Evolutionary conservation across 2,797 vertebrate species (phyloP), one percentile per base, ranked within the genome.

Genomic region (Oreortyx pictus): DNA sequence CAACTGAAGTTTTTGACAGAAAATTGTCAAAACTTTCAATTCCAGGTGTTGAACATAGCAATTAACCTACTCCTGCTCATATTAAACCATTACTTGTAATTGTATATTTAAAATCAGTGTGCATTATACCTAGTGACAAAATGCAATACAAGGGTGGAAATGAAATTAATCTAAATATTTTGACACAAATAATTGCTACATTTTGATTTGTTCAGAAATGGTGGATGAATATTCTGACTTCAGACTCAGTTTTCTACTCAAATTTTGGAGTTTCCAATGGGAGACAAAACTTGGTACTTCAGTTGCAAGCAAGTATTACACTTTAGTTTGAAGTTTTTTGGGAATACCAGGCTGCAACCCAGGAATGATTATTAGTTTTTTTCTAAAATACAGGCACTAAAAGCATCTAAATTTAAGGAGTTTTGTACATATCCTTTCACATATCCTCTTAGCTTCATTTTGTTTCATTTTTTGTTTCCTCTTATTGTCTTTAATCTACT

Each of bases 341-440:
- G 19, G 13, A 81, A 73, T 9, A 50, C 9, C 27, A 29, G 80
- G 8, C 2, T 71, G 57, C 52, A 79, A 74, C 50, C 60, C 37
- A 60, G 50, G 12, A 93, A 39, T 22, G 5, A 52, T 74, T 73
- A 92, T 86, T 88, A 77, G 60, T 93, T 90, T 88, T 70, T 37
- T 29, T 91, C 33, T 18, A 49, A 60, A 52, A 82, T 80, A 80
- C 1, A 44, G 3, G 8, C 10, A 82, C 66, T 82, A 65, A 57
- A 39, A 74, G 1, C 19, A 90, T 65, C 88, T 68, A 39, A 80
- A 82, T 65, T 47, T 2, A 44, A 76, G 68, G 31, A 47, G 17
- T 6, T 37, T 11, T 27, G 3, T 39, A 14, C 8, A 17, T 50
- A 7, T 46, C 35, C 33, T 57, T 47, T n/a, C 35, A 14, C 11